phyloP scores from a whole-genome alignment of 2,113 vertebrate genomes.

The Catharus bicknelli region DNA sequence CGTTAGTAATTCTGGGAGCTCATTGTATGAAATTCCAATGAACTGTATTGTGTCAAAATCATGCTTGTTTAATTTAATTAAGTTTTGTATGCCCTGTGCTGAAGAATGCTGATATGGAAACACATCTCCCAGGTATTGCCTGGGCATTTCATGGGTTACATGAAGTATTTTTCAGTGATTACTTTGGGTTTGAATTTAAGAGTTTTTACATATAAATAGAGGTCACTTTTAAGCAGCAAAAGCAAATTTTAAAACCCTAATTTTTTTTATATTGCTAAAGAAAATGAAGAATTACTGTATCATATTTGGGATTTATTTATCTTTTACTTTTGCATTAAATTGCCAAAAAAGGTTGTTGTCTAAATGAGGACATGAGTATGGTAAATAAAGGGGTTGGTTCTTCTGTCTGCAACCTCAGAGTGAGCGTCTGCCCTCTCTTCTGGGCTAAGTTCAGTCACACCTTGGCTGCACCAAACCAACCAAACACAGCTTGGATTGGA shows the following conservation, averaged over 20 bases:
- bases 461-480: not conserved
- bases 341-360: not conserved
- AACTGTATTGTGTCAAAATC: slow-evolving; percentile 15
- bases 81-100: not conserved
- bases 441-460: not conserved
- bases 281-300: not conserved
- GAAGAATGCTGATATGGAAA: not conserved
- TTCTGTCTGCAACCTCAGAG: not conserved
- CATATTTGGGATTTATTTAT: not conserved
- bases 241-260: not conserved
- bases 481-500: not conserved
- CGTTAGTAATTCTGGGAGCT: not conserved
- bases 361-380: not conserved
- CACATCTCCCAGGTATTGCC: not conserved
- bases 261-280: not conserved
- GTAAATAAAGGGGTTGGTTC: not conserved
- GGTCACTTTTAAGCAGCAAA: not conserved
- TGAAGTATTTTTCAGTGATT: not conserved
- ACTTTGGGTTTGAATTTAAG: not conserved
- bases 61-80: slow-evolving; percentile 22
- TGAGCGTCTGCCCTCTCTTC: not conserved
- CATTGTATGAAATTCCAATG: slow-evolving; percentile 1
- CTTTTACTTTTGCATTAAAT: not conserved
- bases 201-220: not conserved
- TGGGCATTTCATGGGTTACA: not conserved